Base-by-base conservation (phyloP, 2,888 invertebrate species). In the Tryphoninae sp. region DNA sequence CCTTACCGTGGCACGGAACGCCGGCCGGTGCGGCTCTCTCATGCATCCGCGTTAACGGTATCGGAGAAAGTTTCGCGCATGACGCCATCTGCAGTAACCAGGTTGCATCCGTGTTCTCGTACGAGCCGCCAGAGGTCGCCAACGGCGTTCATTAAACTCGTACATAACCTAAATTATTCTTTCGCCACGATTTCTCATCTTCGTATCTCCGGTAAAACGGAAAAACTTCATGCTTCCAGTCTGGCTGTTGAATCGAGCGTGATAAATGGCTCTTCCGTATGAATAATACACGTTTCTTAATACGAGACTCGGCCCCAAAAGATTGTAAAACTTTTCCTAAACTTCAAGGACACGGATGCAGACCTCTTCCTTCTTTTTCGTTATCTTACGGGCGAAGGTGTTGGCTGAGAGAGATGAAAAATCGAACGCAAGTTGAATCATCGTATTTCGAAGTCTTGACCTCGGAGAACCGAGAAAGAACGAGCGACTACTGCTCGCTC, bases 1-100 rank as follows among this genome's bases (percentile, higher is more conserved):
- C 16, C 64, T 19, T 11, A n/a, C 4, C 16, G 13, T 9, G 68
- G 33, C 51, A 42, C 55, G 72, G 45, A 26, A 77, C 53, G 75
- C 81, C 81, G 81, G 81, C 78, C 82, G 82, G 82, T 76, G 61
- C 62, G 33, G 68, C 81, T 81, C 77, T 77, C 77, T 79, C 62
- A 53, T 67, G 67, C 62, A 76, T 79, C 62, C 51, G 78, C 82
- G 82, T 76, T 82, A 82, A 82, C 82, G 82, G 82, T 82, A 82
- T 82, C 78, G 82, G 82, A 79, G 82, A 82, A 82, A 82, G 82
- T 82, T 82, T 79, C 76, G 78, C 78, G 78, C 75, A 82, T 82
- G 75, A 82, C 78, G 82, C 82, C 78, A 82, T 82, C 82, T 79
- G 75, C 75, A 64, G 61, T 72, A 78, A 71, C 78, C 75, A 67